A percentile compares a stretch with the other conserved stretches of the same genome.
These are phyloP conservation scores for Zaprionus davidi DNA, from an alignment of 1,140 invertebrate species.

Conservation along the genomic window DNA sequence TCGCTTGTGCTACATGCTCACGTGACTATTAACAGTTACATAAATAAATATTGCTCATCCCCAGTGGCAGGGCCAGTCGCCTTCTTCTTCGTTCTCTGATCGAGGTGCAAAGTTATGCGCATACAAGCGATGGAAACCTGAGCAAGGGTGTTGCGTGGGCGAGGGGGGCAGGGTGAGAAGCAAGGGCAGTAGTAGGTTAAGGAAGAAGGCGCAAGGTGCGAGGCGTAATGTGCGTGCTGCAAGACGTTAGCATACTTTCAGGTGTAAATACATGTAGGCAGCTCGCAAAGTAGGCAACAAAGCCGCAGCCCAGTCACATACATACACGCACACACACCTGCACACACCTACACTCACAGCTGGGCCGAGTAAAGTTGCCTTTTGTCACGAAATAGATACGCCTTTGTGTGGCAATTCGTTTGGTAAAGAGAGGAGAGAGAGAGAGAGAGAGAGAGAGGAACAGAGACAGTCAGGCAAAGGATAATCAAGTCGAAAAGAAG, in stretches of 20 bases:
- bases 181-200: neutral
- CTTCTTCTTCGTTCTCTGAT: slow-evolving; percentile 31
- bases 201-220: slow-evolving; percentile 1
- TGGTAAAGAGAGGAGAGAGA: slow-evolving; percentile 7
- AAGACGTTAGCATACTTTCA: slow-evolving; percentile 83
- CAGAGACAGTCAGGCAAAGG: slow-evolving; percentile 41
- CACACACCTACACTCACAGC: neutral
- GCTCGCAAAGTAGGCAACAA: slow-evolving; percentile 54
- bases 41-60: slow-evolving; percentile 29
- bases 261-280: slow-evolving; percentile 70
- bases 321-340: slow-evolving; percentile 20
- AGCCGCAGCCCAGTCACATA: slow-evolving; percentile 31
- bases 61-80: slow-evolving; percentile 8
- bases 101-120: slow-evolving; percentile 80
- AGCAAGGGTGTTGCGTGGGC: slow-evolving; percentile 7
- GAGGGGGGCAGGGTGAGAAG: neutral
- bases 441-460: neutral
- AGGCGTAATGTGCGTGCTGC: slow-evolving; percentile 70
- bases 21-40: slow-evolving; percentile 7
- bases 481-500: slow-evolving; percentile 60
- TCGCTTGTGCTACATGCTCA: neutral
- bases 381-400: slow-evolving; percentile 83
- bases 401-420: slow-evolving; percentile 62
- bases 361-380: slow-evolving; percentile 66
- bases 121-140: slow-evolving; percentile 42